These are phyloP conservation scores for Drosophila ezoana DNA, from an alignment of 2,888 invertebrate genomes.

Conservation along the genomic window DNA sequence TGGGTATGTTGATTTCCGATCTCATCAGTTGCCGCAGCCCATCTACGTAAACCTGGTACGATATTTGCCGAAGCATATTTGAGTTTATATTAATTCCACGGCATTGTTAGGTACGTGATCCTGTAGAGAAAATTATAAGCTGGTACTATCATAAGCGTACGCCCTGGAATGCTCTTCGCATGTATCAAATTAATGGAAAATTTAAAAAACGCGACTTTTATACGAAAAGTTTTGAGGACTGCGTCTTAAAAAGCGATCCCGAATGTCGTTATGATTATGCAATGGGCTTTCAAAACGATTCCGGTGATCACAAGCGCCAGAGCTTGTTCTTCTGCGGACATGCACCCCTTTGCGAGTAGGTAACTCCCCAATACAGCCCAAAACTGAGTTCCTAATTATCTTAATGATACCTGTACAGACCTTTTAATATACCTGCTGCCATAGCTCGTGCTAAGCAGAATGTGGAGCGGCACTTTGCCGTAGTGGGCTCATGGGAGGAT, in stretches of 20 bases:
- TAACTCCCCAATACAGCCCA: not conserved
- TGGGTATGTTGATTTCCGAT: constrained; percentile 93
- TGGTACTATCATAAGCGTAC: constrained; percentile 10
- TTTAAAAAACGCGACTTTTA: not conserved
- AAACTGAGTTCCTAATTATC: not conserved
- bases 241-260: not conserved
- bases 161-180: not conserved
- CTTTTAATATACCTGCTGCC: constrained; percentile 92
- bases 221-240: constrained; percentile 13
- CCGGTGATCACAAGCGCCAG: constrained; percentile 6
- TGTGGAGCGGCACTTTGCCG: constrained; percentile 93
- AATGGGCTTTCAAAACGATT: constrained; percentile 4
- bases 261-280: constrained; percentile 4
- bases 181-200: not conserved
- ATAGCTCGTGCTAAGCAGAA: constrained; percentile 92
- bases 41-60: constrained; percentile 80
- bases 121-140: constrained; percentile 9
- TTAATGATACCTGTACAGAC: constrained; percentile 85
- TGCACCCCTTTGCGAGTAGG: constrained; percentile 2
- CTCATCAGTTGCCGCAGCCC: constrained; percentile 89
- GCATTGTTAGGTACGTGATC: constrained; percentile 49
- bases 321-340: constrained; percentile 4
- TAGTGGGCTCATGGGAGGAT: constrained; percentile 94
- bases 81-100: not conserved
- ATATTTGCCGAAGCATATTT: not conserved